phyloP scores from a whole-genome alignment of 2,113 vertebrate genomes.

The Origma solitaria region DNA sequence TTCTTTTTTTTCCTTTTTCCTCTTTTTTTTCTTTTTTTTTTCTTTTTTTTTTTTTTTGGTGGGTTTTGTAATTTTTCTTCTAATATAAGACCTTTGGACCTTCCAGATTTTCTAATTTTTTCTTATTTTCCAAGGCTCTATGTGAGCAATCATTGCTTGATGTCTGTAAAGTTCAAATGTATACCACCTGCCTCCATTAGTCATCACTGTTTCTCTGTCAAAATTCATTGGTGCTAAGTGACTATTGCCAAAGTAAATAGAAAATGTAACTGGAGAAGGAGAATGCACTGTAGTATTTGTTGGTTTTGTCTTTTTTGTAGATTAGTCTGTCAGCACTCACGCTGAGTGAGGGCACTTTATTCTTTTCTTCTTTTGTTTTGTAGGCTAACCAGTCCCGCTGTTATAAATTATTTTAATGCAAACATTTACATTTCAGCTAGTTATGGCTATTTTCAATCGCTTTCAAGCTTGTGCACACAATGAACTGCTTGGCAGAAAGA shows the following conservation, averaged over 20 bases:
- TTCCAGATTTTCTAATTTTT: not conserved
- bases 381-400: not conserved
- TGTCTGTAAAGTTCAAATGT: conserved; percentile 27
- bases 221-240: not conserved
- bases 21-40: no score
- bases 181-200: conserved; percentile 4
- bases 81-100: not conserved
- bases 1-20: no score
- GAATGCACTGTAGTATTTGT: not conserved
- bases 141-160: not conserved
- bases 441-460: not conserved
- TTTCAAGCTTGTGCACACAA: not conserved
- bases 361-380: not conserved
- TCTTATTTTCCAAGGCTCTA: not conserved
- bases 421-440: not conserved
- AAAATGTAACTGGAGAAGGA: not conserved
- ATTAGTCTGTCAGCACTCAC: not conserved
- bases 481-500: not conserved
- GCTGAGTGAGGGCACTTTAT: not conserved
- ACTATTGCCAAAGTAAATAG: not conserved
- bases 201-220: not conserved
- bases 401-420: not conserved
- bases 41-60: no score
- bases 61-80: not conserved
- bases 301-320: not conserved